phyloP scores from a whole-genome alignment of 2,113 vertebrate genomes.

The Callipepla squamata region DNA sequence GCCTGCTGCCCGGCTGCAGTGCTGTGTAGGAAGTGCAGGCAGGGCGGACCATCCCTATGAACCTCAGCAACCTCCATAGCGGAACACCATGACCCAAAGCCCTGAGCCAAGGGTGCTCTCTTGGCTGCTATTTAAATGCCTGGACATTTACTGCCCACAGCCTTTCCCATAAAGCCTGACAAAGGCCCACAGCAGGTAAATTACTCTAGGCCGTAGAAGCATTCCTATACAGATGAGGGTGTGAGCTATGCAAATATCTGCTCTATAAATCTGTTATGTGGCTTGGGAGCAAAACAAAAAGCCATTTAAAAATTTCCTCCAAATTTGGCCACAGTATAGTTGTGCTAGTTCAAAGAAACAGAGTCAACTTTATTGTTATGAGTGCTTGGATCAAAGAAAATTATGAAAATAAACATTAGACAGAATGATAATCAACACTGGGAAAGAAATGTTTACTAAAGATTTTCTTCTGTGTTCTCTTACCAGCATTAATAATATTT shows the following conservation, averaged over 20 bases:
- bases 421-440: constrained; percentile 70
- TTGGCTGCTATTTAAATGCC: fast-evolving
- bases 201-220: not conserved
- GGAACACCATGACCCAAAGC: not conserved
- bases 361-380: constrained; percentile 65
- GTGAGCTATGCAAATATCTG: not conserved
- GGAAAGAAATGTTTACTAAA: constrained; percentile 71
- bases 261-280: not conserved
- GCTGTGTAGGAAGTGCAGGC: not conserved
- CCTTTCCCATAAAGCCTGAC: not conserved
- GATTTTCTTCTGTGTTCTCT: constrained; percentile 62
- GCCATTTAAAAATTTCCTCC: constrained; percentile 12
- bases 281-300: constrained; percentile 41
- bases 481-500: constrained; percentile 63
- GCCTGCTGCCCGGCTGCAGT: fast-evolving
- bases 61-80: not conserved
- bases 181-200: not conserved
- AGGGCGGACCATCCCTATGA: fast-evolving
- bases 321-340: constrained; percentile 23
- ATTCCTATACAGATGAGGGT: not conserved
- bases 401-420: constrained; percentile 75
- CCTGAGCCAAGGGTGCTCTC: not conserved
- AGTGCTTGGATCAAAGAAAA: constrained; percentile 74
- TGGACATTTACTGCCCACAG: not conserved
- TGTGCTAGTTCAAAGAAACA: constrained; percentile 60